Conservation (phyloP, 2,888 invertebrate species). For the Protula sp. region DNA sequence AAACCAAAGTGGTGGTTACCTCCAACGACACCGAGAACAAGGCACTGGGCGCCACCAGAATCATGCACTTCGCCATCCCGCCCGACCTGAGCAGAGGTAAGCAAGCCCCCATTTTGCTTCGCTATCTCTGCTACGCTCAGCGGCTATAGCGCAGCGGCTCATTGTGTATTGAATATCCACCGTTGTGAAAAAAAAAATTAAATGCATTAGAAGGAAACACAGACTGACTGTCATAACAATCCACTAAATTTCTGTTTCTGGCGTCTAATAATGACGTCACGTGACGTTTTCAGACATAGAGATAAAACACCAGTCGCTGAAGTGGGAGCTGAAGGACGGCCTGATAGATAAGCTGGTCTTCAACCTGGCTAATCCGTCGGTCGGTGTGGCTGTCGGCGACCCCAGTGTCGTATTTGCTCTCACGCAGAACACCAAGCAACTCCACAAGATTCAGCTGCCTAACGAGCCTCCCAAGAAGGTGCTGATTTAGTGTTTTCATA, state of each 20-base stretch:
- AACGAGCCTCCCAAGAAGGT: slow-evolving; percentile 36
- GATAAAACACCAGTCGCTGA: slow-evolving; percentile 34
- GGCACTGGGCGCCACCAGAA: slow-evolving; percentile 33
- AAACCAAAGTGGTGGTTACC: slow-evolving; percentile 34
- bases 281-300: slow-evolving; percentile 2
- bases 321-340: slow-evolving; percentile 41
- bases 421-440: slow-evolving; percentile 32
- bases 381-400: slow-evolving; percentile 35
- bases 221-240: too few species aligned
- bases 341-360: slow-evolving; percentile 36
- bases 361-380: slow-evolving; percentile 33
- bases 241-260: too few species aligned
- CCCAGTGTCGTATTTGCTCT: slow-evolving; percentile 34
- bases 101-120: too few species aligned
- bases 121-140: too few species aligned
- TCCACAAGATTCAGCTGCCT: slow-evolving; percentile 38
- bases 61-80: slow-evolving; percentile 33
- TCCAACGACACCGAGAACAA: slow-evolving; percentile 31
- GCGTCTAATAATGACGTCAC: too few species aligned
- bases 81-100: slow-evolving; percentile 8
- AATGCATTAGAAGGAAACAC: too few species aligned
- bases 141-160: too few species aligned
- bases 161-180: too few species aligned
- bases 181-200: too few species aligned
- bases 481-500: too few species aligned